Evolutionary conservation across 2,797 vertebrate species (phyloP).

Genomic region (Coracias cyanogaster): DNA sequence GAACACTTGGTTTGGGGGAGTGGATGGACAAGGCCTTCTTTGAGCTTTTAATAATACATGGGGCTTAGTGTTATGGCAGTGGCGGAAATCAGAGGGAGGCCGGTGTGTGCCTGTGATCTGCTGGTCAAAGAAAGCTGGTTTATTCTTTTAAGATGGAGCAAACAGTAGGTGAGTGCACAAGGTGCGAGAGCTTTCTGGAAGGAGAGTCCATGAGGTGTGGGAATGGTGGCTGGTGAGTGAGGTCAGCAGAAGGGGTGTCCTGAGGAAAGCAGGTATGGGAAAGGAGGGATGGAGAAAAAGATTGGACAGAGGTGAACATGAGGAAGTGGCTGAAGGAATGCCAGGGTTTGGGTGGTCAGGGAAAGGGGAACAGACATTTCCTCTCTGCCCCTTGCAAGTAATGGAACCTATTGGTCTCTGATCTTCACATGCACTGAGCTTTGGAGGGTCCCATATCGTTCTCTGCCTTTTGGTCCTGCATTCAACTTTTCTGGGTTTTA

Average conservation of each 20-base stretch:
- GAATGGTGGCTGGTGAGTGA: background rate
- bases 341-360: background rate
- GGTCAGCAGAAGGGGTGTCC: background rate
- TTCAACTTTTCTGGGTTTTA: background rate
- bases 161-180: background rate
- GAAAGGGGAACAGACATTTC: background rate
- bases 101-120: background rate
- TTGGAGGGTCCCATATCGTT: background rate
- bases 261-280: background rate
- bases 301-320: background rate
- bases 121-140: background rate
- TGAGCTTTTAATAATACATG: background rate
- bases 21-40: background rate
- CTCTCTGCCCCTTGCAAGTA: background rate
- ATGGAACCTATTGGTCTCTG: background rate
- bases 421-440: background rate
- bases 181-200: background rate
- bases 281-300: background rate
- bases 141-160: background rate
- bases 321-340: background rate
- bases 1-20: background rate
- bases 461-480: background rate
- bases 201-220: background rate
- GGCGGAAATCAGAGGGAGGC: background rate
- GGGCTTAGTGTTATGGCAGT: background rate